A percentile compares a stretch with the other conserved stretches of the same genome.
Conservation (phyloP, 2,888 invertebrate species). For the Minunthozetes semirufus region DNA sequence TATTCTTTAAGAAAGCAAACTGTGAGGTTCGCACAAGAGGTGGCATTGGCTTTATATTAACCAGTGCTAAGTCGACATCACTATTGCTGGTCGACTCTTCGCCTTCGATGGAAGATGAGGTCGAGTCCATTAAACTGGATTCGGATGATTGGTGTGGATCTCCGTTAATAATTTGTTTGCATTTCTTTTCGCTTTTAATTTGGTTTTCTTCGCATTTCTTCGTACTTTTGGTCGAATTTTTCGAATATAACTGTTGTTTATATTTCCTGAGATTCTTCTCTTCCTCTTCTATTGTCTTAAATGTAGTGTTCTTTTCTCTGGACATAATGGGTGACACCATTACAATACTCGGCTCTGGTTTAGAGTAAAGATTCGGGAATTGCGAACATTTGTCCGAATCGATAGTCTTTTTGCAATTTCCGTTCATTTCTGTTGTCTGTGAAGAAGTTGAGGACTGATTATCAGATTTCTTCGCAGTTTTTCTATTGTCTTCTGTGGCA, state of each 20-base stretch:
- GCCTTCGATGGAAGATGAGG: slow-evolving; percentile 9
- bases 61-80: slow-evolving; percentile 57
- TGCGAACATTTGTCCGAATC: not conserved
- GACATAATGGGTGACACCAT: slow-evolving; percentile 69
- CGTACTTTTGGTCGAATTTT: not conserved
- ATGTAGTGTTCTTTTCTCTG: not conserved
- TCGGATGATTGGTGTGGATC: not conserved
- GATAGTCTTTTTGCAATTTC: slow-evolving; percentile 35
- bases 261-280: not conserved
- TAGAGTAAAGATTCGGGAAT: not conserved
- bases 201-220: not conserved
- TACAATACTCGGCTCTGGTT: slow-evolving; percentile 48
- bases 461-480: slow-evolving; percentile 42
- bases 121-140: not conserved
- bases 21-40: slow-evolving; percentile 57
- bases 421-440: slow-evolving; percentile 35
- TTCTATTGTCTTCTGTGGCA: slow-evolving; percentile 39
- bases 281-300: not conserved
- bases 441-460: slow-evolving; percentile 27
- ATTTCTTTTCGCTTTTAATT: not conserved
- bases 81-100: slow-evolving; percentile 54
- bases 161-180: not conserved
- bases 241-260: not conserved
- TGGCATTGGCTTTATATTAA: slow-evolving; percentile 83
- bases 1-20: slow-evolving; percentile 44